Evolutionary conservation across 2,797 vertebrate species (phyloP), one percentile per base, ranked within the genome.

Genomic region (Oreochromis mossambicus): DNA sequence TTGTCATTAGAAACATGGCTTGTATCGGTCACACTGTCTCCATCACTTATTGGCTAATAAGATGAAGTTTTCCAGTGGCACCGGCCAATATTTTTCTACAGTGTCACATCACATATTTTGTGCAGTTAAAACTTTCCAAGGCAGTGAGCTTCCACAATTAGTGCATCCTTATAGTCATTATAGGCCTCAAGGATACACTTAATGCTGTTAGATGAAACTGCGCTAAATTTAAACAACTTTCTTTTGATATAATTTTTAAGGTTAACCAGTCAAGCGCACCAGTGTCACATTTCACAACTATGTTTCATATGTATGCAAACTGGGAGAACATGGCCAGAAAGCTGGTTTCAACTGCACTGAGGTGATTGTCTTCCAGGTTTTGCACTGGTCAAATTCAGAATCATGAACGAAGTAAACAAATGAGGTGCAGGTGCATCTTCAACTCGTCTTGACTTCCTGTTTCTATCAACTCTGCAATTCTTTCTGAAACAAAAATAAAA

Each of bases 181-280:
- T 7, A 26, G 66, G 0, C 38, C 66, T 26, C 21, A 46, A 17
- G 41, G 8, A 46, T 70, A 26, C 21, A 70, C 66, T 43, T 41
- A 68, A 11, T 41, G n/a, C 63, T 68, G n/a, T 68, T 6, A 9
- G n/a, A 66, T 0, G 0, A 66, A 66, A 68, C 36, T 24, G n/a
- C 3, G 7, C n/a, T 24, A 24, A 68, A 68, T 68, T 68, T 68
- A 68, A 68, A 68, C 63, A 68, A 68, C n/a, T 15, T 68, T 68
- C 3, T 43, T 68, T 66, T 38, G 61, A 66, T 12, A 24, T 68
- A 2, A 68, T 21, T 1, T 0, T 68, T 0, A 68, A 43, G n/a
- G n/a, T 6, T 0, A 24, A 68, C 36, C n/a, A 68, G 4, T 68
- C 36, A 43, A 68, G 7, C 14, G 3, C 12, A 68, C 12, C 12